Conservation (phyloP, 2,797 vertebrate genomes). For the Cyprinella venusta region DNA sequence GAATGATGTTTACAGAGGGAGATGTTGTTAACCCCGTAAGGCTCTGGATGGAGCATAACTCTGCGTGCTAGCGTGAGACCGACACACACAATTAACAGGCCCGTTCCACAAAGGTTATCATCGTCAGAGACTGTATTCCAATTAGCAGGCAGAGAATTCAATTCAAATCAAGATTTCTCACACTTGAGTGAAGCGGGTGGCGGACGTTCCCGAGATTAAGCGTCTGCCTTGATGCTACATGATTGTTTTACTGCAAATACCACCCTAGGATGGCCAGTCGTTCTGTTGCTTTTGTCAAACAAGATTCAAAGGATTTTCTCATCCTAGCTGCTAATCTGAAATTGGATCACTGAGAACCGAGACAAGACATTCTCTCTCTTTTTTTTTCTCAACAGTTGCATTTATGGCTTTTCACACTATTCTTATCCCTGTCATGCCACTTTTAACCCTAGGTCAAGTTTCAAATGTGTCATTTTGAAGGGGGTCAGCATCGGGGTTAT, state of each 20-base stretch:
- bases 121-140: constrained; percentile 66
- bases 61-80: background rate
- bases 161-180: constrained; percentile 19
- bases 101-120: constrained; percentile 75
- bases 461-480: background rate
- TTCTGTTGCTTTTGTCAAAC: constrained; percentile 50
- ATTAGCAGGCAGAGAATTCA: constrained; percentile 36
- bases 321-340: constrained; percentile 50
- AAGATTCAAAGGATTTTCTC: constrained; percentile 54
- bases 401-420: constrained; percentile 19
- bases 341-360: constrained; percentile 53
- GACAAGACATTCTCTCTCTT: constrained; percentile 19
- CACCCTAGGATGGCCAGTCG: constrained; percentile 37
- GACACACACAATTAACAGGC: constrained; percentile 72
- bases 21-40: background rate
- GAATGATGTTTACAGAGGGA: constrained; percentile 66
- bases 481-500: background rate
- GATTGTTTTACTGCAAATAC: constrained; percentile 38
- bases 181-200: constrained; percentile 16
- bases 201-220: constrained; percentile 43
- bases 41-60: background rate
- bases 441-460: constrained; percentile 26
- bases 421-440: background rate
- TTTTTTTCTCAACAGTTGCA: background rate
- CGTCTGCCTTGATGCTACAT: constrained; percentile 13